These are phyloP conservation scores for Philotrypesis tridentata DNA, from an alignment of 1,140 invertebrate genomes.

Conservation along the genomic window DNA sequence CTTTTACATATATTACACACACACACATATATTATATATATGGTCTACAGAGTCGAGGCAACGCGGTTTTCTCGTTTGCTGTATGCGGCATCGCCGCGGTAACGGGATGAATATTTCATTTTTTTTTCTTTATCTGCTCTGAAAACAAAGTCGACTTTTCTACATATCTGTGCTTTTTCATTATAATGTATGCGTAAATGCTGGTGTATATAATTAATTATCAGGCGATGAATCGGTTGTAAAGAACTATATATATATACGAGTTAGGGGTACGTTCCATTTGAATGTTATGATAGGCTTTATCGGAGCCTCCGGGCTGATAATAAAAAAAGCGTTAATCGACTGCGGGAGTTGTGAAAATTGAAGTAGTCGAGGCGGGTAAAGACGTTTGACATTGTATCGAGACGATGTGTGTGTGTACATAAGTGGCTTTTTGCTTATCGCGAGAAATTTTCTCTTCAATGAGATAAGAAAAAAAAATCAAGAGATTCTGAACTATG, in stretches of 20 bases:
- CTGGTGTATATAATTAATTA: no score
- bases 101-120: neutral
- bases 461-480: neutral
- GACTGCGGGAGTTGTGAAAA: no score
- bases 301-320: no score
- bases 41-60: neutral
- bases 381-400: neutral
- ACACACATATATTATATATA: no score
- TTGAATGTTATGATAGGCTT: no score
- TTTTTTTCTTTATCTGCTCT: neutral
- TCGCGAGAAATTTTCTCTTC: neutral
- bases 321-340: neutral
- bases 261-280: no score
- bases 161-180: no score
- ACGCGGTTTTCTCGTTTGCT: neutral
- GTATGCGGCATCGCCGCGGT: neutral
- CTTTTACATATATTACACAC: neutral
- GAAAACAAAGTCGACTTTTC: no score
- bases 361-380: neutral
- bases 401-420: neutral
- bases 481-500: neutral
- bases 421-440: neutral
- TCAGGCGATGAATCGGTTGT: no score
- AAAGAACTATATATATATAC: no score
- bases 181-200: no score